Evolutionary conservation across 2,113 vertebrate genomes (phyloP).

Genomic region (Forbesichthys papilliferus): DNA sequence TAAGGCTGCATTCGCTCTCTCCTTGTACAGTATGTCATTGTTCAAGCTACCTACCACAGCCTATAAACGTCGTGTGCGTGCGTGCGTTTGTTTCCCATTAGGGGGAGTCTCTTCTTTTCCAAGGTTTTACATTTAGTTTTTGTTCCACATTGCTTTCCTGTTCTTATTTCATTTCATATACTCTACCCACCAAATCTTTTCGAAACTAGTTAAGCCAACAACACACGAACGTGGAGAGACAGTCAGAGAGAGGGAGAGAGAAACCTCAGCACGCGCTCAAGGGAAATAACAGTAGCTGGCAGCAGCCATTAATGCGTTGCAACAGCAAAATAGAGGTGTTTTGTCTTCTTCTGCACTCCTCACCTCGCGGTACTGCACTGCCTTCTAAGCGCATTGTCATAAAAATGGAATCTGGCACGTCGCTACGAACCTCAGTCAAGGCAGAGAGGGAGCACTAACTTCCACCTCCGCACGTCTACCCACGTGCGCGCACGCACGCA

Average conservation of each 20-base stretch:
- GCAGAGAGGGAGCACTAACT: constrained; percentile 28
- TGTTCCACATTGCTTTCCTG: constrained; percentile 10
- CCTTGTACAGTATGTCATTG: too few species aligned
- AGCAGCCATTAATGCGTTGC: constrained; percentile 54
- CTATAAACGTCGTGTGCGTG: background rate
- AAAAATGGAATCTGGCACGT: constrained; percentile 63
- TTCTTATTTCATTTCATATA: constrained; percentile 20
- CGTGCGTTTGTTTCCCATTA: constrained; percentile 25
- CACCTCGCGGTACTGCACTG: constrained; percentile 41
- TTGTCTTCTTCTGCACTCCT: constrained; percentile 40
- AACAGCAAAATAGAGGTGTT: constrained; percentile 61
- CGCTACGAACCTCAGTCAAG: constrained; percentile 49
- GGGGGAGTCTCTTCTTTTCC: constrained; percentile 41
- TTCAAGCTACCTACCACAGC: too few species aligned
- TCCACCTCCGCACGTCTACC: constrained; percentile 16
- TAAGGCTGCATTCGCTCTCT: too few species aligned
- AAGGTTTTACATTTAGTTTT: background rate
- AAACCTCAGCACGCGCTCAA: constrained; percentile 50
- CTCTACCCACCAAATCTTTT: constrained; percentile 53
- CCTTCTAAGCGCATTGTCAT: constrained; percentile 66
- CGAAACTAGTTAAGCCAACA: constrained; percentile 66
- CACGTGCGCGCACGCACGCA: background rate
- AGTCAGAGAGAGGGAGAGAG: constrained; percentile 44
- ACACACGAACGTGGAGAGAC: constrained; percentile 43
- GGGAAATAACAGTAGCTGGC: constrained; percentile 71